Evolutionary conservation across 2,888 invertebrate species (phyloP).

Genomic region (Creontiades dilutus): DNA sequence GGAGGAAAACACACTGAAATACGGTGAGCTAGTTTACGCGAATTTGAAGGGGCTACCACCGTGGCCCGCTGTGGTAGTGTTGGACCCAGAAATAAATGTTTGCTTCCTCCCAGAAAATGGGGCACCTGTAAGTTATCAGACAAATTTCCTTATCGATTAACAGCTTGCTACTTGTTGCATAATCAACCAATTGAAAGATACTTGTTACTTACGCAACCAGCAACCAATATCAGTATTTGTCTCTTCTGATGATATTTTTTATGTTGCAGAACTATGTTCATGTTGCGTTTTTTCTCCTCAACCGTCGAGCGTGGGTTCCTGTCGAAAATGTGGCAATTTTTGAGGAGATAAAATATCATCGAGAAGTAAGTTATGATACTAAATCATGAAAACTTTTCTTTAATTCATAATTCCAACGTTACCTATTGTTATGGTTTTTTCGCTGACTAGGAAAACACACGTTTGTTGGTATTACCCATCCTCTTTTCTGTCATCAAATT

Average conservation of each 20-base stretch:
- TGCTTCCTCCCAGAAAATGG: background rate
- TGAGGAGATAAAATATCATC: background rate
- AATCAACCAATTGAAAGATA: too few relatives aligned
- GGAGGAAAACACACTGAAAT: background rate
- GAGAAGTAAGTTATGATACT: background rate
- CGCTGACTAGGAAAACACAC: too few relatives aligned
- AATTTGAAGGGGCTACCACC: background rate
- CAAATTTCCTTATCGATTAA: too few relatives aligned
- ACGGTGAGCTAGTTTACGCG: conserved; percentile 37
- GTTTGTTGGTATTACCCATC: too few relatives aligned
- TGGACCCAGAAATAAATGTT: background rate
- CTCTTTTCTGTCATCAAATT: too few relatives aligned
- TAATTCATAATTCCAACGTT: background rate
- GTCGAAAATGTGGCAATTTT: conserved; percentile 5
- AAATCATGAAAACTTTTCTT: background rate
- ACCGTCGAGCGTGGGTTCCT: conserved; percentile 25
- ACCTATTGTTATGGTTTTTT: too few relatives aligned
- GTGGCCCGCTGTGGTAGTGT: conserved; percentile 38
- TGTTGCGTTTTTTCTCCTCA: background rate
- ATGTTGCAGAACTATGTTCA: conserved; percentile 45
- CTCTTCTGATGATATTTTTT: background rate
- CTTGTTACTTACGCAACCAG: too few relatives aligned
- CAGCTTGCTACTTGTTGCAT: too few relatives aligned
- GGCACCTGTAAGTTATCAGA: background rate
- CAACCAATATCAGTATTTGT: too few relatives aligned